Conservation (phyloP, 2,888 invertebrate genomes). For the Fragum sueziense region DNA sequence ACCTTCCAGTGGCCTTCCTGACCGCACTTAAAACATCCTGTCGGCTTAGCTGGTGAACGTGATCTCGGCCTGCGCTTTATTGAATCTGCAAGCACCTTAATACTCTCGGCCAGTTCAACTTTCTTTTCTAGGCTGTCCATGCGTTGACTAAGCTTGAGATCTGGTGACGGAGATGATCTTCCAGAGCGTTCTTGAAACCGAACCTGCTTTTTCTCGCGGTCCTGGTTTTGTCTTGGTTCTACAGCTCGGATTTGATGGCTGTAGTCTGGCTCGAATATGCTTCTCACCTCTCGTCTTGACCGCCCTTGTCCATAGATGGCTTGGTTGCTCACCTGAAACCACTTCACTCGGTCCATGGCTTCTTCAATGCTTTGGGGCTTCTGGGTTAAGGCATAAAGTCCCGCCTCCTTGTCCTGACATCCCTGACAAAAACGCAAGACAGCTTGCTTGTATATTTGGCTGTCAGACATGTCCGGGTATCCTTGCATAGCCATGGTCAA, state of each 20-base stretch:
- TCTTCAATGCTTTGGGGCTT: not conserved
- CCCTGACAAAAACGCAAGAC: slow-evolving; percentile 5
- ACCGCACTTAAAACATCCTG: not conserved
- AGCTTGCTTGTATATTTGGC: not conserved
- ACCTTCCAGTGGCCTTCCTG: slow-evolving; percentile 2
- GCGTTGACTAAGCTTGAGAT: not conserved
- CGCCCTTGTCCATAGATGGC: not conserved
- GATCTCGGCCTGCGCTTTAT: not conserved
- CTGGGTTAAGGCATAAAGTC: slow-evolving; percentile 3
- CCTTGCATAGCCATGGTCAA: not conserved
- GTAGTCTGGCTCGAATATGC: not conserved
- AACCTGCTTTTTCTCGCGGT: not conserved
- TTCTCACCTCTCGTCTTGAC: not conserved
- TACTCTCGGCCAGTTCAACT: not conserved
- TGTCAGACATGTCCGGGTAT: not conserved
- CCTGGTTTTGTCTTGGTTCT: not conserved
- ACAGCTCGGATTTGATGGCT: not conserved
- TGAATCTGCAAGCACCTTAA: not conserved
- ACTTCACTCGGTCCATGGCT: not conserved
- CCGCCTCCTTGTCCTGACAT: slow-evolving; percentile 3
- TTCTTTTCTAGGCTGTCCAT: not conserved
- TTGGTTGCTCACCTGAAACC: slow-evolving; percentile 6
- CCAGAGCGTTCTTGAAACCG: slow-evolving; percentile 4
- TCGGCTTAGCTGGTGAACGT: not conserved
- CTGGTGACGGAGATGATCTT: not conserved